Evolutionary conservation across 2,113 vertebrate genomes (phyloP), one percentile per base, ranked within the genome.

Genomic region (Pampusana beccarii): DNA sequence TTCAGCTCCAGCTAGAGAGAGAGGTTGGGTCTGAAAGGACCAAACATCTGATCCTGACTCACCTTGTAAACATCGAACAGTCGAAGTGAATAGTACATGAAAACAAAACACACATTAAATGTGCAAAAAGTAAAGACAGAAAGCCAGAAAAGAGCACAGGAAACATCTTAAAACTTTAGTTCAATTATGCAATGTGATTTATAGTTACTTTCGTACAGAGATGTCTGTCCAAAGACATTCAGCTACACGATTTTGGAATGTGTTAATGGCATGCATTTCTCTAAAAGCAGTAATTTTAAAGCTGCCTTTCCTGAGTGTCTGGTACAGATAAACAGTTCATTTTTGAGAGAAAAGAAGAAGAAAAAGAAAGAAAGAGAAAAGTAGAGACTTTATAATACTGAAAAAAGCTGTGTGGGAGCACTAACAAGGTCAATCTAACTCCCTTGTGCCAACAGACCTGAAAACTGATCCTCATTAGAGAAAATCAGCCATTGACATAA

Each of bases 281-380:
- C 88, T 74, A 81, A 88, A 92, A 78, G 69, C 25, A 79, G 65
- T 88, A 11, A 88, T 65, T 90, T 94, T 75, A 72, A 92, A 81
- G 57, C 38, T 81, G 38, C 23, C 31, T 79, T 84, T 92, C 86
- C 31, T 61, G 16, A 71, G 61, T 31, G 58, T 67, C 72, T 93
- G 64, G 61, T 86, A 70, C 54, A 87, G 78, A 84, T 19, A 86
- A 72, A 57, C 34, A 75, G 28, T 53, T 85, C 10, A 23, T 54
- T 94, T 85, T 50, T 44, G 42, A 72, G 38, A 73, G 11, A 93
- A 77, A 34, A 11, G 11, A 85, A 78, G 36, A n/a, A 53, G 17
- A 23, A 26, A 62, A 66, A 72, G 25, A 84, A 4, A 85, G 44
- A 88, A 66, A 78, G 62, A 81, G 9, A 38, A 60, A 88, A 86